Evolutionary conservation across 2,888 invertebrate genomes (phyloP).

Genomic region (Sinopyrophorus schimmeli): DNA sequence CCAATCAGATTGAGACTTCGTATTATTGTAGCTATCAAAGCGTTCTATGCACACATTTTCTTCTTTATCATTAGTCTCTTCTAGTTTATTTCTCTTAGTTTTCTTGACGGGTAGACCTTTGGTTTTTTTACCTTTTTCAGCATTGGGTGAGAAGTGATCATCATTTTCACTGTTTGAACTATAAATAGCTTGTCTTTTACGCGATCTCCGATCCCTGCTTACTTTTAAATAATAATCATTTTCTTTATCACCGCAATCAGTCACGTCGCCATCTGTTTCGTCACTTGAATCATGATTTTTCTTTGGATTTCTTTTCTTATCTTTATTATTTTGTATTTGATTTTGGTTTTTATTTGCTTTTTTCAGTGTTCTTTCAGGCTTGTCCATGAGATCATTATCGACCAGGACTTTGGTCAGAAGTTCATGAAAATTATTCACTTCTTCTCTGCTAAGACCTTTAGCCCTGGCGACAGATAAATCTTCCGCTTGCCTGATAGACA

Average conservation of each 20-base stretch:
- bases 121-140: background rate
- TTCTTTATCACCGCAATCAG: background rate
- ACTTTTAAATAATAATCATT: constrained; percentile 4
- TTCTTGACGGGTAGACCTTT: background rate
- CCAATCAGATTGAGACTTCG: constrained; percentile 11
- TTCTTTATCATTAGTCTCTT: background rate
- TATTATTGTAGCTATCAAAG: constrained; percentile 7
- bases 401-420: constrained; percentile 24
- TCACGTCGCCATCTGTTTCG: background rate
- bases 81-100: background rate
- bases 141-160: background rate
- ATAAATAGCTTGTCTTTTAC: constrained; percentile 1
- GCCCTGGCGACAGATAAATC: constrained; percentile 25
- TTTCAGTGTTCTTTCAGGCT: constrained; percentile 27
- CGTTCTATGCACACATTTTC: constrained; percentile 2
- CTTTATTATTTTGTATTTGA: background rate
- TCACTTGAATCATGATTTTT: background rate
- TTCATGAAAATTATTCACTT: constrained; percentile 27
- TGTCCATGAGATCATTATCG: constrained; percentile 36
- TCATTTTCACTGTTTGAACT: constrained; percentile 3
- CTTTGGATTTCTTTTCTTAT: background rate
- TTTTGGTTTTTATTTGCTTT: background rate
- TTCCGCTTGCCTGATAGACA: constrained; percentile 23
- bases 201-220: background rate
- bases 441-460: constrained; percentile 5